Evolutionary conservation across 2,113 vertebrate species (phyloP).

Genomic region (Rana temporaria): DNA sequence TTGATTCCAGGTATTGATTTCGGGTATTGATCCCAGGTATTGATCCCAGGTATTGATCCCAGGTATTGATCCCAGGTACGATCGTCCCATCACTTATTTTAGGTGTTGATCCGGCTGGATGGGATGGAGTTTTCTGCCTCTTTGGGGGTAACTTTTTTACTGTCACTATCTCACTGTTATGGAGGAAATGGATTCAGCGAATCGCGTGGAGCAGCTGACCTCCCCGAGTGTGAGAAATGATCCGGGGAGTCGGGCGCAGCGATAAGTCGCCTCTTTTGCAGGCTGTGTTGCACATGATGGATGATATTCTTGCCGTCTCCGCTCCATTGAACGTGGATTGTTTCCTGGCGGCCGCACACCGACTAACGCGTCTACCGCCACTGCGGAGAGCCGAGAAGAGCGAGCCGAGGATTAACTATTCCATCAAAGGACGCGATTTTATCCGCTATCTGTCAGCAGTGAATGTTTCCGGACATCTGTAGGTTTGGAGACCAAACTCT

Average conservation of each 20-base stretch:
- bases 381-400: neutral
- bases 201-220: neutral
- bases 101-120: too few relatives aligned
- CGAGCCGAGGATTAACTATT: neutral
- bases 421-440: neutral
- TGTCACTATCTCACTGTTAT: neutral
- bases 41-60: too few relatives aligned
- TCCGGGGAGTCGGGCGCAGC: neutral
- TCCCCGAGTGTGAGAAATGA: neutral
- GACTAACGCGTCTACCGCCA: neutral
- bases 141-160: neutral
- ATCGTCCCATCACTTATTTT: too few relatives aligned
- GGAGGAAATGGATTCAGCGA: too few relatives aligned
- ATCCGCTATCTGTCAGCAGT: too few relatives aligned
- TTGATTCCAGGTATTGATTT: too few relatives aligned
- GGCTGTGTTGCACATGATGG: neutral
- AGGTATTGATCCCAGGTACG: too few relatives aligned
- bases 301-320: neutral
- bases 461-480: too few relatives aligned
- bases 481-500: too few relatives aligned
- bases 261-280: neutral
- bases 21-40: too few relatives aligned
- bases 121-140: too few relatives aligned
- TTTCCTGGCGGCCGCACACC: neutral
- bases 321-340: constrained; percentile 17